These are phyloP conservation scores for Malachius bipustulatus DNA, from an alignment of 2,888 invertebrate genomes.

Conservation along the genomic window DNA sequence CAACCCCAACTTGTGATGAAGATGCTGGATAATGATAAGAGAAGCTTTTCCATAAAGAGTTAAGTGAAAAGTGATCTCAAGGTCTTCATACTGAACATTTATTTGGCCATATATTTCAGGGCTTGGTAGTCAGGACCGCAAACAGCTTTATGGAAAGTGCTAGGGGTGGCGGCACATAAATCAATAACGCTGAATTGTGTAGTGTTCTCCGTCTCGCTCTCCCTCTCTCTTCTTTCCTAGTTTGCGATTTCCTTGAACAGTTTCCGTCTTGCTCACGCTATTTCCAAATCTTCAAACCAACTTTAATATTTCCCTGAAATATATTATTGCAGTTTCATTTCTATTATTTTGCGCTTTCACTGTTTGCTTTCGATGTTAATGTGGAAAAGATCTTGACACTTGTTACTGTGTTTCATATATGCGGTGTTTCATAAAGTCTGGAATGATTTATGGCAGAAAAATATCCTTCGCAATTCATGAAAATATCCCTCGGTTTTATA, in stretches of 20 bases:
- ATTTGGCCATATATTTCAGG: constrained; percentile 39
- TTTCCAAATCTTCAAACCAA: constrained; percentile 17
- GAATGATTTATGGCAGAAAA: no score
- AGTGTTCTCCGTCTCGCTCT: constrained; percentile 31
- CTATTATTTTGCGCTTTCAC: constrained; percentile 15
- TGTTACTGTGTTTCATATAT: no score
- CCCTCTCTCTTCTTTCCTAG: constrained; percentile 25
- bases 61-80: constrained; percentile 34
- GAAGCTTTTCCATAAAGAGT: constrained; percentile 25
- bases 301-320: constrained; percentile 24
- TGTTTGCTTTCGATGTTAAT: no score
- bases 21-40: no score
- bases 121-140: constrained; percentile 35
- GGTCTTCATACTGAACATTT: constrained; percentile 39
- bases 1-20: no score
- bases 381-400: no score
- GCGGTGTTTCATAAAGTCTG: no score
- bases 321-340: constrained; percentile 22
- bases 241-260: no score
- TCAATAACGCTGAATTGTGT: constrained; percentile 41
- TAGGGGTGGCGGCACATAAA: constrained; percentile 45
- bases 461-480: no score
- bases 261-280: constrained; percentile 2
- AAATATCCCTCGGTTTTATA: no score
- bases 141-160: constrained; percentile 41